phyloP scores from a whole-genome alignment of 1,140 invertebrate genomes.

The Penaeus vannamei region DNA sequence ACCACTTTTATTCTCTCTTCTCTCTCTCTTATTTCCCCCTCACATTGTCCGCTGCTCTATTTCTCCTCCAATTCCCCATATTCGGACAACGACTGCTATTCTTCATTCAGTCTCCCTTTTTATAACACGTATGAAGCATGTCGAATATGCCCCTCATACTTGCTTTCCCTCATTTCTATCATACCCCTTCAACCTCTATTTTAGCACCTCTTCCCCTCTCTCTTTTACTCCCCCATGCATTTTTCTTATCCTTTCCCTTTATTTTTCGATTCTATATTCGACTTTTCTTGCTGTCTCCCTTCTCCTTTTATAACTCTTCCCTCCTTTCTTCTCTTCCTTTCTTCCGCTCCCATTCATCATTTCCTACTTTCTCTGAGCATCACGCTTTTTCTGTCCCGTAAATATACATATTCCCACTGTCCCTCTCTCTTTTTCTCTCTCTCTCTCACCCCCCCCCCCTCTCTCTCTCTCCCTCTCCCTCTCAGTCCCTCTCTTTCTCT shows the following conservation, averaged over 20 bases:
- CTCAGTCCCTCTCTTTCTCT: neutral
- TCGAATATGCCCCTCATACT: no score
- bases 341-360: neutral
- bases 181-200: neutral
- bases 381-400: neutral
- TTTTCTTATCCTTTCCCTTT: no score
- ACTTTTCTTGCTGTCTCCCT: no score
- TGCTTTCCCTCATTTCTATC: no score
- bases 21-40: neutral
- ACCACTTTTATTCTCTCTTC: neutral
- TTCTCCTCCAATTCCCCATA: neutral
- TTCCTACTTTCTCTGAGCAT: neutral
- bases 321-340: neutral
- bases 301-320: no score
- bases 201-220: neutral
- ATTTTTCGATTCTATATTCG: no score
- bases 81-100: conserved; percentile 9
- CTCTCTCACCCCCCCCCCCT: no score
- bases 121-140: no score
- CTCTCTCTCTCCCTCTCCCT: no score
- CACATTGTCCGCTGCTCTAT: neutral
- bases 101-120: neutral
- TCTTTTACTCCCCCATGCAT: neutral
- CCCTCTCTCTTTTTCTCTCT: neutral
- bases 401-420: neutral